Conservation (phyloP, 1,140 invertebrate genomes). For the Babylonia areolata region DNA sequence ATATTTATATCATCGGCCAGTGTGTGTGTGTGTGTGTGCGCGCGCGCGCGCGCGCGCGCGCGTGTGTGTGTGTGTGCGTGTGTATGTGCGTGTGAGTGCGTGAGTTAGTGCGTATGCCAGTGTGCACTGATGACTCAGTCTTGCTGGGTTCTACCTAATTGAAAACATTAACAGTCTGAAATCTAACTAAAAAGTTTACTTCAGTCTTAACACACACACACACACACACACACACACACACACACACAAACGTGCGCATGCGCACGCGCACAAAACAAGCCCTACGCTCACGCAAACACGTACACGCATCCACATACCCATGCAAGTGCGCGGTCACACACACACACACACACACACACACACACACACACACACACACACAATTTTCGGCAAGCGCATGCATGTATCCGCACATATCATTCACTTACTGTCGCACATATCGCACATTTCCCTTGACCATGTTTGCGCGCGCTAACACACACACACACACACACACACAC, state of each 20-base stretch:
- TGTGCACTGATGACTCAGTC: too few species aligned
- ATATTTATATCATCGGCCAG: background rate
- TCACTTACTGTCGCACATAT: too few species aligned
- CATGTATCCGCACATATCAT: background rate
- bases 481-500: background rate
- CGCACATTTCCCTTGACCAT: too few species aligned
- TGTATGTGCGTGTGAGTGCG: background rate
- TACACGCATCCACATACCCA: background rate
- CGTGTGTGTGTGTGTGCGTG: background rate
- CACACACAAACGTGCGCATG: background rate
- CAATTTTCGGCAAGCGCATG: background rate
- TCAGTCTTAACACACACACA: too few species aligned
- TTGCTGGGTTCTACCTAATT: too few species aligned
- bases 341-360: background rate
- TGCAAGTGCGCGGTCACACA: background rate
- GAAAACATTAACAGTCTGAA: too few species aligned
- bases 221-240: too few species aligned
- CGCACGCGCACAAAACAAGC: background rate
- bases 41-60: background rate
- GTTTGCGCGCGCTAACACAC: background rate
- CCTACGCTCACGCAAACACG: background rate
- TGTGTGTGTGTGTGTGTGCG: conserved; percentile 16
- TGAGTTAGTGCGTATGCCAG: background rate
- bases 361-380: background rate
- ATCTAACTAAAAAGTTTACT: too few species aligned